A percentile compares a stretch with the other conserved stretches of the same genome.
These are phyloP conservation scores for Orius laevigatus DNA, from an alignment of 1,140 invertebrate genomes.

Conservation along the genomic window DNA sequence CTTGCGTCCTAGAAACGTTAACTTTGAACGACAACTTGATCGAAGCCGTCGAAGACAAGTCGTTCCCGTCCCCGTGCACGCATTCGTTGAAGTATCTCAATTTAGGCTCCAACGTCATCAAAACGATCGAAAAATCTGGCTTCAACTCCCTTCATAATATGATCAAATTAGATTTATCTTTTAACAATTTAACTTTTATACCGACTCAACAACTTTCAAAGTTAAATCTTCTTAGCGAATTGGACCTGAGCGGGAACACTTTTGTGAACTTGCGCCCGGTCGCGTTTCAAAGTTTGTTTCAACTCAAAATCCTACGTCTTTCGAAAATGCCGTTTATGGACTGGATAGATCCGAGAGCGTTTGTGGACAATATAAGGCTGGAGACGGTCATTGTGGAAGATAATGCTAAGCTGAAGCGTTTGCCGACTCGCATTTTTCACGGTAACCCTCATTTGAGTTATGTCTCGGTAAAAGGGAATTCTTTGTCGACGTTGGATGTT, in stretches of 20 bases:
- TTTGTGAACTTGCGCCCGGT: slow-evolving; percentile 47
- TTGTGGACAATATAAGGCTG: slow-evolving; percentile 68
- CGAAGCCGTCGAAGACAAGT: slow-evolving; percentile 42
- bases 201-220: slow-evolving; percentile 57
- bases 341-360: slow-evolving; percentile 36
- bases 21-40: slow-evolving; percentile 57
- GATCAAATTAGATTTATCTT: slow-evolving; percentile 54
- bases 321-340: slow-evolving; percentile 29
- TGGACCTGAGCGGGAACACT: slow-evolving; percentile 60
- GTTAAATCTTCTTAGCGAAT: slow-evolving; percentile 49
- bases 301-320: slow-evolving; percentile 53
- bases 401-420: slow-evolving; percentile 46
- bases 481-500: slow-evolving; percentile 50
- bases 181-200: slow-evolving; percentile 62
- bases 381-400: slow-evolving; percentile 59
- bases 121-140: slow-evolving; percentile 43
- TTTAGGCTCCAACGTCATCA: slow-evolving; percentile 54
- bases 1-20: slow-evolving; percentile 40
- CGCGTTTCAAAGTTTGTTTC: slow-evolving; percentile 63
- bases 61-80: slow-evolving; percentile 39
- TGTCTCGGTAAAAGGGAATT: slow-evolving; percentile 53
- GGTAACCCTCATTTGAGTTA: slow-evolving; percentile 54
- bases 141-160: slow-evolving; percentile 51
- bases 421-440: slow-evolving; percentile 55
- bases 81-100: slow-evolving; percentile 44